A percentile compares a stretch with the other conserved stretches of the same genome.
These are phyloP conservation scores for Thaleichthys pacificus DNA, from an alignment of 2,797 vertebrate species.

Conservation along the genomic window DNA sequence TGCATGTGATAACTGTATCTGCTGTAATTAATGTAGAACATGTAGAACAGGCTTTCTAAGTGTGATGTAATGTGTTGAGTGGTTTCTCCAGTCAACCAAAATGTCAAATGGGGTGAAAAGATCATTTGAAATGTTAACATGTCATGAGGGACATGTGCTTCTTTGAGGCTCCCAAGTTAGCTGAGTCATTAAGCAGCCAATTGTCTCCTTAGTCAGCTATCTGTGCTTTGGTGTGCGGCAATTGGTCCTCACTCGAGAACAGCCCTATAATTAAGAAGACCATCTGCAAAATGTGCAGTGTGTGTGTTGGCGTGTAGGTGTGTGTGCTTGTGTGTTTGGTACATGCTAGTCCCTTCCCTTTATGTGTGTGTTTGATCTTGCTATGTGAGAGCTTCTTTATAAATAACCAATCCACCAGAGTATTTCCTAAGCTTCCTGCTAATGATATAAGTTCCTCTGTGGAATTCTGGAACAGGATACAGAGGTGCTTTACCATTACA, in stretches of 20 bases:
- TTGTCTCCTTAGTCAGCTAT: constrained; percentile 15
- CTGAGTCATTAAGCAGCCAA: constrained; percentile 4
- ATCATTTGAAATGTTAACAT: constrained; percentile 2
- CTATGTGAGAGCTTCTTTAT: constrained; percentile 38
- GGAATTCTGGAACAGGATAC: constrained; percentile 21
- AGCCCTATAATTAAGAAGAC: constrained; percentile 3
- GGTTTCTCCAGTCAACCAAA: background rate
- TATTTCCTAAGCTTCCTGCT: constrained; percentile 7
- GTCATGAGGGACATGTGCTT: background rate
- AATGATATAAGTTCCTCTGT: background rate
- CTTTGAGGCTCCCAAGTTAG: background rate
- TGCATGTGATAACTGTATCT: background rate
- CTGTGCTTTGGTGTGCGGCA: background rate
- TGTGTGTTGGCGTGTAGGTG: background rate
- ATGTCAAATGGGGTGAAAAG: background rate
- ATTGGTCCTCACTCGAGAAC: background rate
- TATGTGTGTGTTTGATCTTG: constrained; percentile 21
- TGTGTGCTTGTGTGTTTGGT: background rate
- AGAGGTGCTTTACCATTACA: background rate
- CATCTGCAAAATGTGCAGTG: background rate
- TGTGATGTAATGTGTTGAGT: background rate
- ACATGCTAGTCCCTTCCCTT: background rate
- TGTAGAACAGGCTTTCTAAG: background rate
- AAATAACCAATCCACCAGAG: constrained; percentile 38
- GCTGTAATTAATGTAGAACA: background rate